phyloP scores from a whole-genome alignment of 1,140 invertebrate genomes.

The Drosophila sp. region DNA sequence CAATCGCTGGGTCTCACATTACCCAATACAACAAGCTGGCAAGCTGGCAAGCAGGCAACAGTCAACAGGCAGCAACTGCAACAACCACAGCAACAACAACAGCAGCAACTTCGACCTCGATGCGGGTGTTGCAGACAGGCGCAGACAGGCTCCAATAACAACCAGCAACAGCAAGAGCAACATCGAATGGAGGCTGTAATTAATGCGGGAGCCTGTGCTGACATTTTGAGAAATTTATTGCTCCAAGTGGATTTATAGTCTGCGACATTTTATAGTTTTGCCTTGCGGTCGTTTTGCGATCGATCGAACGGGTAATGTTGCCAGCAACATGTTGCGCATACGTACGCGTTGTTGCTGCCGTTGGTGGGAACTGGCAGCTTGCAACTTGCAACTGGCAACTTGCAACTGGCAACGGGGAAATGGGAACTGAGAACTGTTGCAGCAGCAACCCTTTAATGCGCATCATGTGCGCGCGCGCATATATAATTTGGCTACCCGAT shows the following conservation, averaged over 20 bases:
- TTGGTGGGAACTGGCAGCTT: constrained; percentile 44
- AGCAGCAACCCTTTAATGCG: constrained; percentile 69
- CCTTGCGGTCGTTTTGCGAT: constrained; percentile 60
- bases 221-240: constrained; percentile 84
- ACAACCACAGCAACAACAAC: constrained; percentile 9
- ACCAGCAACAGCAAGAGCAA: constrained; percentile 25
- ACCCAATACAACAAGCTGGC: constrained; percentile 46
- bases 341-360: constrained; percentile 36
- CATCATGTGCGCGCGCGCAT: constrained; percentile 83
- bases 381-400: constrained; percentile 19
- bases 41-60: too few species aligned
- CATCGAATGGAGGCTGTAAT: constrained; percentile 71
- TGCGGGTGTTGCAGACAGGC: constrained; percentile 73
- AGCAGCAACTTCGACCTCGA: constrained; percentile 45
- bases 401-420: neutral
- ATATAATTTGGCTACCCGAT: constrained; percentile 84
- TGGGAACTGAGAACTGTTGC: constrained; percentile 28
- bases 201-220: constrained; percentile 83
- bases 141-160: constrained; percentile 57
- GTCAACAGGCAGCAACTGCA: constrained; percentile 31
- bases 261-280: constrained; percentile 82
- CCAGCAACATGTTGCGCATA: constrained; percentile 44
- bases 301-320: constrained; percentile 46
- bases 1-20: constrained; percentile 71
- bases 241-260: constrained; percentile 82